Conservation (phyloP, 2,888 invertebrate species). For the Drosophila falleni region DNA sequence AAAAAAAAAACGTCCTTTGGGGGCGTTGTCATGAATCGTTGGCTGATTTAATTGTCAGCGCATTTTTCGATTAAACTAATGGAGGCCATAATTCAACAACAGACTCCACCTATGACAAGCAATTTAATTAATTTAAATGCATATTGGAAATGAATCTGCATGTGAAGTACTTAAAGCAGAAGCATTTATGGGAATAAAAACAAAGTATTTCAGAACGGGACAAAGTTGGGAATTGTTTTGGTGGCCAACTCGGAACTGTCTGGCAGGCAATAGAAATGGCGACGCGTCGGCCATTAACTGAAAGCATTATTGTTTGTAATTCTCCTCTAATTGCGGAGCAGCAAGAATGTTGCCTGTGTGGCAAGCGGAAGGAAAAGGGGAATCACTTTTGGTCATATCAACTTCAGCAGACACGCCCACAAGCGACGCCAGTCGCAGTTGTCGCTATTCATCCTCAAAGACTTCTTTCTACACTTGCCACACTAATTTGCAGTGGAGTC, state of each 20-base stretch:
- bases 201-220: conserved; percentile 34
- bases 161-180: conserved; percentile 5
- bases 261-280: conserved; percentile 47
- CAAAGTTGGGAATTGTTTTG: neutral
- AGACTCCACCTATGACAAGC: conserved; percentile 23
- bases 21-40: conserved; percentile 11
- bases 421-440: conserved; percentile 23
- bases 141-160: conserved; percentile 17
- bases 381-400: conserved; percentile 3
- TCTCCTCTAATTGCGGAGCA: conserved; percentile 34
- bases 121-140: conserved; percentile 66
- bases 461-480: neutral
- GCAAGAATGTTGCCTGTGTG: conserved; percentile 16
- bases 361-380: too few species aligned
- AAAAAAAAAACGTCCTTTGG: conserved; percentile 7
- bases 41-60: conserved; percentile 36
- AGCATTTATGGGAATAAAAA: conserved; percentile 17
- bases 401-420: conserved; percentile 40
- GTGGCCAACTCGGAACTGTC: conserved; percentile 34
- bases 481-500: conserved; percentile 45
- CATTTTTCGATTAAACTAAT: conserved; percentile 70
- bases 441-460: conserved; percentile 22
- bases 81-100: conserved; percentile 65
- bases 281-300: conserved; percentile 62
- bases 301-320: conserved; percentile 68